Evolutionary conservation across 2,888 invertebrate genomes (phyloP), one percentile per base, ranked within the genome.

Genomic region (Melieria omissa): DNA sequence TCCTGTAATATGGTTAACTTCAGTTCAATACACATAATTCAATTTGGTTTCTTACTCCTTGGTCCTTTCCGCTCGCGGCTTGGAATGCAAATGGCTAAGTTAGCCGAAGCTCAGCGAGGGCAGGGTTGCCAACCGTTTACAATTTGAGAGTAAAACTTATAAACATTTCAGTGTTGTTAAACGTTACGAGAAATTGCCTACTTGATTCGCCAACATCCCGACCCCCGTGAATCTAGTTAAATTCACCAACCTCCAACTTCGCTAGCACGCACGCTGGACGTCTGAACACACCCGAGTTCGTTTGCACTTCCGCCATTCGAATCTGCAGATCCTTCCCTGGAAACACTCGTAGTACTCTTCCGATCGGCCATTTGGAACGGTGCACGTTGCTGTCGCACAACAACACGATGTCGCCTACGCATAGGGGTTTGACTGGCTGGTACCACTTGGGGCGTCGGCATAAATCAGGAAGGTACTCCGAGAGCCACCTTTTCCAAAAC

Each of bases 361-460:
- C 70, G 45, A 72, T 45, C 9, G 60, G 65, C 69, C 72, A 65
- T 46, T 64, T 68, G 10, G 72, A 72, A 14, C 70, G 65, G n/a
- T 65, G 70, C 7, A 70, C 47, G 12, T 52, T 70, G 45, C 70
- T 62, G 62, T 73, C 71, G 12, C 67, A 71, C 42, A 71, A 49
- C 4, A 73, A n/a, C 0, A 73, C 68, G 10, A 67, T 10, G 46
- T 73, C 73, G 14, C 10, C 55, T 2, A 60, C 55, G 0, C 61
- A 16, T 9, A 73, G 55, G 4, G 71, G 61, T n/a, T 42, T n/a
- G 7, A 71, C 64, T 14, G 71, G 64, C 1, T 57, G 52, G 42
- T 64, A 73, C 71, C 67, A 73, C 46, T 71, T 73, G 0, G 73
- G 67, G 41, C 67, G 16, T 4, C 67, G 64, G 6, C 68, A 72